These are phyloP conservation scores for Perizoma flavofasciatum DNA, from an alignment of 2,888 invertebrate genomes.

Conservation along the genomic window DNA sequence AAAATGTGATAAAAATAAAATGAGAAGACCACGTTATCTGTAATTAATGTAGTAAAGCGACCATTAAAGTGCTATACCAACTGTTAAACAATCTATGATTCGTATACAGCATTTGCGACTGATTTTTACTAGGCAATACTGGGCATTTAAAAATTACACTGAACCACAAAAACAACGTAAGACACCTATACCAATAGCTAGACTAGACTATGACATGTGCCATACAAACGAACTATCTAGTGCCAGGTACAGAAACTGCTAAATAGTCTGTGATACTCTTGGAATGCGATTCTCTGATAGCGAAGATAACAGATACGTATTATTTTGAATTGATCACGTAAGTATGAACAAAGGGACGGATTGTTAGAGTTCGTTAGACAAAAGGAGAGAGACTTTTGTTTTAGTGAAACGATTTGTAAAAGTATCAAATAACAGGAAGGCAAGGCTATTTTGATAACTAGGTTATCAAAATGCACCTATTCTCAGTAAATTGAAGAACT, in stretches of 20 bases:
- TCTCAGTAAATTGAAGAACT: too few relatives aligned
- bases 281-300: slow-evolving; percentile 54
- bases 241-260: slow-evolving; percentile 3
- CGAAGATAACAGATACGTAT: slow-evolving; percentile 70
- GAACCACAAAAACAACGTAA: too few relatives aligned
- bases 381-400: not conserved
- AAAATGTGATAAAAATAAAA: slow-evolving; percentile 60
- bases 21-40: slow-evolving; percentile 60
- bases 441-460: too few relatives aligned
- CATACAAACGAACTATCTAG: slow-evolving; percentile 4
- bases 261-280: slow-evolving; percentile 11
- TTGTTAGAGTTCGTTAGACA: slow-evolving; percentile 32
- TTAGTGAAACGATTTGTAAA: too few relatives aligned
- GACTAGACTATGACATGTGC: not conserved
- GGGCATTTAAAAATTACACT: too few relatives aligned
- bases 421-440: too few relatives aligned
- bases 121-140: too few relatives aligned
- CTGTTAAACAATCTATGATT: slow-evolving; percentile 12
- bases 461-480: too few relatives aligned
- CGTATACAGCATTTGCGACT: too few relatives aligned
- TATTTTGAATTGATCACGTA: slow-evolving; percentile 68
- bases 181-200: too few relatives aligned
- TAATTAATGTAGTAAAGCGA: slow-evolving; percentile 68
- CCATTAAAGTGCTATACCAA: slow-evolving; percentile 58
- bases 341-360: slow-evolving; percentile 41